phyloP scores from a whole-genome alignment of 2,888 invertebrate species.

The Autographa gamma region DNA sequence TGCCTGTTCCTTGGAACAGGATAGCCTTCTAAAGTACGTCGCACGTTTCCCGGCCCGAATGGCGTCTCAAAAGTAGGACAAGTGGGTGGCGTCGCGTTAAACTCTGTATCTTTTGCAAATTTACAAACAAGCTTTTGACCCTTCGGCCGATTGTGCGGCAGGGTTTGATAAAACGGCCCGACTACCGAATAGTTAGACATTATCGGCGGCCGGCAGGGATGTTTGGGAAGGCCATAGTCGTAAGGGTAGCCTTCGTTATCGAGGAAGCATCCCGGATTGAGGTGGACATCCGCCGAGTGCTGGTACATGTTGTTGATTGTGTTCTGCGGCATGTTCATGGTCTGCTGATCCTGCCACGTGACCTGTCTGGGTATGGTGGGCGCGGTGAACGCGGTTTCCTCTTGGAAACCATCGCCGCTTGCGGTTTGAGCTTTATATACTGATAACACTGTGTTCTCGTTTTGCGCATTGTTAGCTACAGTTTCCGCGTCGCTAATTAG shows the following conservation, averaged over 20 bases:
- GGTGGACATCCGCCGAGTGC: conserved; percentile 92
- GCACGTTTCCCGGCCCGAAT: conserved; percentile 88
- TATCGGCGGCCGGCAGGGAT: conserved; percentile 84
- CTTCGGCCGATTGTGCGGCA: conserved; percentile 92
- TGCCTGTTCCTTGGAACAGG: conserved; percentile 89
- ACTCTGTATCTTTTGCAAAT: conserved; percentile 86
- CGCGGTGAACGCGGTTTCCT: conserved; percentile 81
- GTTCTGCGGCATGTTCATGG: conserved; percentile 87
- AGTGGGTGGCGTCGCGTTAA: conserved; percentile 77
- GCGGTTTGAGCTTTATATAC: conserved; percentile 82
- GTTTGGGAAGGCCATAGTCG: conserved; percentile 93
- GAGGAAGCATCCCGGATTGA: conserved; percentile 93
- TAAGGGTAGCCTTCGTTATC: conserved; percentile 94
- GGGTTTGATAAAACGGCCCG: conserved; percentile 91
- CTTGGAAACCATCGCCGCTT: conserved; percentile 79
- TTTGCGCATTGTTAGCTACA: conserved; percentile 84
- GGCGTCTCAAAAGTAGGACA: conserved; percentile 81
- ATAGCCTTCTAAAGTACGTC: conserved; percentile 95
- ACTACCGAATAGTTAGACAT: conserved; percentile 83
- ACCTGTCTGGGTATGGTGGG: conserved; percentile 86
- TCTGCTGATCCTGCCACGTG: conserved; percentile 88
- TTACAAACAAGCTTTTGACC: conserved; percentile 86
- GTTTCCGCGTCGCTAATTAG: conserved; percentile 94
- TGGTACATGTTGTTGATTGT: conserved; percentile 87
- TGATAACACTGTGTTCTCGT: conserved; percentile 83